Percentiles rank a stretch among this genome's conserved stretches.
phyloP scores from a whole-genome alignment of 2,797 vertebrate genomes.

The Protonibea diacanthus region DNA sequence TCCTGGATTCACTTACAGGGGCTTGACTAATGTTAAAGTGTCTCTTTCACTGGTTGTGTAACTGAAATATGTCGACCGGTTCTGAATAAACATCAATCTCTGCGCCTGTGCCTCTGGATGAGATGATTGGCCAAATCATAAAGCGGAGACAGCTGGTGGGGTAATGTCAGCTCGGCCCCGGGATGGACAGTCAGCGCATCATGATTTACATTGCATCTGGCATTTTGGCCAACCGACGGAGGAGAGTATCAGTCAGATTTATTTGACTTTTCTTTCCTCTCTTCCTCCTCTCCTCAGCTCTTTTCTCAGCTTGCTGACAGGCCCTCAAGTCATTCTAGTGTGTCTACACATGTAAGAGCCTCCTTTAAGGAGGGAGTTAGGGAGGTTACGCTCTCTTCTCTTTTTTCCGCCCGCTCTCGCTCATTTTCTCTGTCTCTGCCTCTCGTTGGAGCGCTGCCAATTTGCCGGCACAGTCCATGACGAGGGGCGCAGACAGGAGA shows the following conservation, averaged over 20 bases:
- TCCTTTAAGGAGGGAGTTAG: slow-evolving; percentile 76
- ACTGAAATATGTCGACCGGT: slow-evolving; percentile 84
- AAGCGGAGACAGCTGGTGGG: slow-evolving; percentile 83
- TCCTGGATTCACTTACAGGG: slow-evolving; percentile 69
- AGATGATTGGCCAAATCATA: slow-evolving; percentile 83
- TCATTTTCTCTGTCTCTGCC: slow-evolving; percentile 47
- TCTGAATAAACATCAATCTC: slow-evolving; percentile 90
- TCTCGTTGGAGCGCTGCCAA: slow-evolving; percentile 75
- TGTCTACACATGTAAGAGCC: slow-evolving; percentile 81
- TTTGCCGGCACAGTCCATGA: slow-evolving; percentile 71
- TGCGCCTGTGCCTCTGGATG: slow-evolving; percentile 59
- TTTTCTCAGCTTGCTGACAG: slow-evolving; percentile 80
- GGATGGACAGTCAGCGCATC: slow-evolving; percentile 80
- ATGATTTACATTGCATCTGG: slow-evolving; percentile 87
- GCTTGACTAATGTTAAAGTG: slow-evolving; percentile 80
- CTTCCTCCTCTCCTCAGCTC: slow-evolving; percentile 69
- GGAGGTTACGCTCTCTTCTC: slow-evolving; percentile 52
- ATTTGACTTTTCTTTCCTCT: slow-evolving; percentile 84
- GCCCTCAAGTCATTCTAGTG: slow-evolving; percentile 85
- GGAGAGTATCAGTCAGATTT: slow-evolving; percentile 87
- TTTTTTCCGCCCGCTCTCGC: slow-evolving; percentile 17
- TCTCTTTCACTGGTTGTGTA: slow-evolving; percentile 76
- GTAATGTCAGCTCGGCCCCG: slow-evolving; percentile 80
- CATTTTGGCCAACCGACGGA: slow-evolving; percentile 82
- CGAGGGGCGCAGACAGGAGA: slow-evolving; percentile 49